phyloP scores from a whole-genome alignment of 2,113 vertebrate species.

The Lampris incognitus region DNA sequence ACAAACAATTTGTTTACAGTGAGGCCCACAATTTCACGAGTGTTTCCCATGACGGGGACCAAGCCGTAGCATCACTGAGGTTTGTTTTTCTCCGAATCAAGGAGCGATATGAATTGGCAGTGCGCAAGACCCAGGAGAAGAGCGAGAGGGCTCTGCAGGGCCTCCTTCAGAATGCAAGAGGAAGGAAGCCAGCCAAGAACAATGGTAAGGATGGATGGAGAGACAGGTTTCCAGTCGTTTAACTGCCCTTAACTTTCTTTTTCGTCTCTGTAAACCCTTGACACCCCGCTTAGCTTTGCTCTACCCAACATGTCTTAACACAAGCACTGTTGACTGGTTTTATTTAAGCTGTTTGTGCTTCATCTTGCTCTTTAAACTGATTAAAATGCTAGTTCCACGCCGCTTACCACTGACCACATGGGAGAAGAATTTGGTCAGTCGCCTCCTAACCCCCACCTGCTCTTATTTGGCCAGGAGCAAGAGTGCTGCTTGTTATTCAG shows the following conservation, averaged over 20 bases:
- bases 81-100: conserved; percentile 61
- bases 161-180: conserved; percentile 85
- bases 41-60: neutral
- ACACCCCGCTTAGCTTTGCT: conserved; percentile 30
- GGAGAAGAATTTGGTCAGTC: conserved; percentile 94
- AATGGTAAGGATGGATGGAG: conserved; percentile 74
- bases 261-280: conserved; percentile 14
- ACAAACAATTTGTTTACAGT: neutral
- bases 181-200: conserved; percentile 78
- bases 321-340: conserved; percentile 24
- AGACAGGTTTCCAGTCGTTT: neutral
- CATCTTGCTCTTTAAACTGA: conserved; percentile 54
- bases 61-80: conserved; percentile 2
- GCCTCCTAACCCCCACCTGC: conserved; percentile 93
- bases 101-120: conserved; percentile 92
- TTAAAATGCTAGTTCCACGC: conserved; percentile 82
- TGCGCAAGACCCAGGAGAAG: conserved; percentile 90
- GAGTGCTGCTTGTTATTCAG: conserved; percentile 90
- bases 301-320: conserved; percentile 34
- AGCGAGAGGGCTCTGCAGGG: conserved; percentile 89
- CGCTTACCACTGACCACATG: conserved; percentile 90
- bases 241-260: conserved; percentile 9
- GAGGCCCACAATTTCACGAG: neutral
- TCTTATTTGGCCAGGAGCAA: conserved; percentile 95
- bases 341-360: conserved; percentile 44